Base-by-base conservation (phyloP, 23 tunicate genomes). In the Styela clava region DNA sequence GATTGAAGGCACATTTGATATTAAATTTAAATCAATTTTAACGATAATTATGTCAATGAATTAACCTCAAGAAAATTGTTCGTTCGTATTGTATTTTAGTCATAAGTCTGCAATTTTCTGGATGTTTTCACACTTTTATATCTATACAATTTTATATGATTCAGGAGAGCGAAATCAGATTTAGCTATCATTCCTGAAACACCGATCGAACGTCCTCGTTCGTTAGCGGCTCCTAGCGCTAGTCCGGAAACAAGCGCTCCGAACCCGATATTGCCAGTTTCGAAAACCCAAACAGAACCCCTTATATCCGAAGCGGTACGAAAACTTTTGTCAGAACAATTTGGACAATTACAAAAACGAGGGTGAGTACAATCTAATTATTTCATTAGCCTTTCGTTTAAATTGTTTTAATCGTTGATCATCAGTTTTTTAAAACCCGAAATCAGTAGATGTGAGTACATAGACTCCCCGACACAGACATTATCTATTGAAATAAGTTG, bases 201-300 rank as follows among this genome's bases (percentile, higher is more conserved):
- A 28, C 97, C 97, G 16, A 81, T 85, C 16, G 87, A 86, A 30
- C 72, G 97, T 25, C 88, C 97, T 21, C 87, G 97, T 65, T 91
- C 97, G 21, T 86, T 91, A 88, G 90, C 90, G 74, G 97, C 97
- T 69, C 97, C 97, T 78, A 91, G 97, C 34, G 97, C 89, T 21
- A 91, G 97, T 61, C 97, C 97, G 25, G 97, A 91, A 33, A 84
- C 86, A 1, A 85, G 83, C 34, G 83, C 71, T 1, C 86, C 87
- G 33, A 77, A 86, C 34, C 89, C 90, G 0, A 74, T 91, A 2
- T 30, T 91, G 24, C 83, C 89, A 7, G 71, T 67, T 20, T 82
- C 90, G 1, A 80, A 81, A 2, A 19, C 74, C 5, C 52, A 21
- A 84, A 83, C 37, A 77, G 84, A 56, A 35, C 83, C 37, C 27